Conservation (phyloP, 2,113 vertebrate species). For the Microtus montanus region DNA sequence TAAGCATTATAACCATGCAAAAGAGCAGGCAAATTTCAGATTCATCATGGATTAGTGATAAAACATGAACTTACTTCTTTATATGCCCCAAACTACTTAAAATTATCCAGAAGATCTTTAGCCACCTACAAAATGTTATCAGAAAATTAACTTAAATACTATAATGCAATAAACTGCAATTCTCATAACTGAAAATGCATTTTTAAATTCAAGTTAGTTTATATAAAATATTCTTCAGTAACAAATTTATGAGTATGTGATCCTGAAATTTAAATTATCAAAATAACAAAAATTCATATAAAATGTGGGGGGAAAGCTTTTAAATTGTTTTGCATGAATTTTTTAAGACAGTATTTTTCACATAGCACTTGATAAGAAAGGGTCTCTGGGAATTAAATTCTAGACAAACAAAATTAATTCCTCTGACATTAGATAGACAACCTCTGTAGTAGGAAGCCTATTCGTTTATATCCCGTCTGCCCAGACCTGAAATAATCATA, state of each 20-base stretch:
- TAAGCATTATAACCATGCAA: slow-evolving; percentile 43
- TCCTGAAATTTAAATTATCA: background rate
- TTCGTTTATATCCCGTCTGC: no score
- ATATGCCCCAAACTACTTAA: slow-evolving; percentile 33
- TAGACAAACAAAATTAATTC: background rate
- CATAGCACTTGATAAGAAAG: background rate
- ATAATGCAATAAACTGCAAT: background rate
- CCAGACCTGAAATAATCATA: no score
- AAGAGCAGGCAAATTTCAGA: slow-evolving; percentile 47
- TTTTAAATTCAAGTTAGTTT: background rate
- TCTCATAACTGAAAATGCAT: background rate
- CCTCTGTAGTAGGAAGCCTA: background rate
- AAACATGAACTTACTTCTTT: slow-evolving; percentile 30
- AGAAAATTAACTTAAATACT: slow-evolving; percentile 39
- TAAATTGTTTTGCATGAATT: background rate
- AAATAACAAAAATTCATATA: background rate
- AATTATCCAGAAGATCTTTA: background rate
- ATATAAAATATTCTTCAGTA: background rate
- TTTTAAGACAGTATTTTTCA: background rate
- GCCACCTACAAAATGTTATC: background rate
- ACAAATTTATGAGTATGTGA: background rate
- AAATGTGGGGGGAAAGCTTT: background rate
- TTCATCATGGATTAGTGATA: slow-evolving; percentile 2
- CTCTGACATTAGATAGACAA: background rate
- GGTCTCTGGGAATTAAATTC: background rate